Conservation (phyloP, 2,113 vertebrate genomes). For the Callithrix jacchus region DNA sequence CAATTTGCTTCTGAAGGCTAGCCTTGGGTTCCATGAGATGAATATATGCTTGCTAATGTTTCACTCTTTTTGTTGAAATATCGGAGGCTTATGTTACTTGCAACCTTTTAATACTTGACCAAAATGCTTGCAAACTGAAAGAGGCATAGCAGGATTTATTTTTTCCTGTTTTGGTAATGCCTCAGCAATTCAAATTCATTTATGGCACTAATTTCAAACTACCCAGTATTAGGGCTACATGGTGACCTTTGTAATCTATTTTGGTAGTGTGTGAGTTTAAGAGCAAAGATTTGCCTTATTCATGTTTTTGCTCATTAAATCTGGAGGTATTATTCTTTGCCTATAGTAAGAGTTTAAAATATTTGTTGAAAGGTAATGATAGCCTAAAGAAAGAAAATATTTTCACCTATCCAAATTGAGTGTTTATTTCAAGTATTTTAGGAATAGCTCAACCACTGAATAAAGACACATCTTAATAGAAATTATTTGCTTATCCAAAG, state of each 20-base stretch:
- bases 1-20: neutral
- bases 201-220: neutral
- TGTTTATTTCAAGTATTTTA: slow-evolving; percentile 49
- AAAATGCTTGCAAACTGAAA: neutral
- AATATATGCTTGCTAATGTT: neutral
- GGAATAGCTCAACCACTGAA: neutral
- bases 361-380: neutral
- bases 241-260: neutral
- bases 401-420: neutral
- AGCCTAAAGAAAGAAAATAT: neutral
- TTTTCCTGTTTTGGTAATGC: neutral
- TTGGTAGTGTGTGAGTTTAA: slow-evolving; percentile 30
- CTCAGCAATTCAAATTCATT: neutral
- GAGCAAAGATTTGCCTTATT: neutral
- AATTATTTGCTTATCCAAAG: slow-evolving; percentile 61
- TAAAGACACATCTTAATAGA: slow-evolving; percentile 61
- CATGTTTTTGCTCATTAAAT: slow-evolving; percentile 18
- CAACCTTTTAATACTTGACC: slow-evolving; percentile 18
- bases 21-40: neutral
- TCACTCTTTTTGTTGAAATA: slow-evolving; percentile 4
- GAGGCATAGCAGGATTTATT: neutral
- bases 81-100: neutral
- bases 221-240: neutral
- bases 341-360: slow-evolving; percentile 27
- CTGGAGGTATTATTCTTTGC: neutral